phyloP scores from a whole-genome alignment of 2,888 invertebrate genomes.

The Mechanitis mazaeus region DNA sequence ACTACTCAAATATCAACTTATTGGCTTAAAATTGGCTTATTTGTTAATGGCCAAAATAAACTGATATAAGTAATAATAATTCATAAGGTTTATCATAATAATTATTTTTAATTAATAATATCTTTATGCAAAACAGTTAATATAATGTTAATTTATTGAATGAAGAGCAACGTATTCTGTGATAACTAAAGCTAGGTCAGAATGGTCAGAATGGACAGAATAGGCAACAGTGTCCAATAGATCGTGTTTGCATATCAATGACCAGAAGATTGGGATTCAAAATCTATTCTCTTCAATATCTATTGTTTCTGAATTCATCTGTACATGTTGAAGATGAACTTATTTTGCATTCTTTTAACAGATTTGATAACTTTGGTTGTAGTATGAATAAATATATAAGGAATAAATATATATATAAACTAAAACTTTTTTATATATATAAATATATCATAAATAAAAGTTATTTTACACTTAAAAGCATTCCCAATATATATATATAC shows the following conservation, averaged over 20 bases:
- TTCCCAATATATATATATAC: no score
- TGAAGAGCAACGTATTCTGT: constrained; percentile 16
- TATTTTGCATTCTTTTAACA: neutral
- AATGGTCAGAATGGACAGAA: neutral
- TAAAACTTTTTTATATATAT: no score
- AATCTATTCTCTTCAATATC: constrained; percentile 8
- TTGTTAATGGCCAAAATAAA: no score
- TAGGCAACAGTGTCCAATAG: constrained; percentile 34
- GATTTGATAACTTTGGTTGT: neutral
- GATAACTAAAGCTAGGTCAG: constrained; percentile 33
- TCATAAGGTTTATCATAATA: no score
- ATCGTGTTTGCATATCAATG: constrained; percentile 30
- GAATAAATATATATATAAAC: no score
- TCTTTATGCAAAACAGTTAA: neutral
- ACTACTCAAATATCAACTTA: no score
- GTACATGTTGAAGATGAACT: neutral
- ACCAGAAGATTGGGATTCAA: constrained; percentile 13
- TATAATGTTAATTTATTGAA: neutral
- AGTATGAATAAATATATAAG: neutral
- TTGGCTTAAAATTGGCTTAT: no score
- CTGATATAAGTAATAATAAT: no score
- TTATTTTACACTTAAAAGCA: no score
- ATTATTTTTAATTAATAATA: no score
- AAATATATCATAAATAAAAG: no score
- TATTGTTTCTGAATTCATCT: neutral